A percentile compares a stretch with the other conserved stretches of the same genome.
Evolutionary conservation across 2,797 vertebrate species (phyloP).

Genomic region (Pelochelys cantorii): DNA sequence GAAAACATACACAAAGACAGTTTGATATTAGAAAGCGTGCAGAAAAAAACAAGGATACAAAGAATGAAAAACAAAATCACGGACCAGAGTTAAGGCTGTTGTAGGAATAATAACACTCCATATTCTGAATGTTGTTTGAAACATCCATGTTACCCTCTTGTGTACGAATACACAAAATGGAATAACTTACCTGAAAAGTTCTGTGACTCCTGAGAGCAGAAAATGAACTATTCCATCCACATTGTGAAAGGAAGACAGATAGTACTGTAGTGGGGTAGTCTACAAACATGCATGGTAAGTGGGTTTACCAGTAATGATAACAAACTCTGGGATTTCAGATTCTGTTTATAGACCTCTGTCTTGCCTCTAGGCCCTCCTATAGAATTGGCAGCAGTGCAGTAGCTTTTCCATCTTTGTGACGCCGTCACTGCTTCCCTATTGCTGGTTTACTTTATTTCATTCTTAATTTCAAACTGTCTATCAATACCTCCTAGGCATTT

Average conservation of each 20-base stretch:
- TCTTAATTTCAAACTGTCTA: not conserved
- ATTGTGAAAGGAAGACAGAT: not conserved
- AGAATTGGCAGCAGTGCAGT: not conserved
- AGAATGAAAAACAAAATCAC: not conserved
- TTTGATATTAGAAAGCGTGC: not conserved
- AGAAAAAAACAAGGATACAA: not conserved
- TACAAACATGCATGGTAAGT: not conserved
- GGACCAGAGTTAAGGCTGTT: not conserved
- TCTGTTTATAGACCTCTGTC: not conserved
- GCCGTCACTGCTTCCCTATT: not conserved
- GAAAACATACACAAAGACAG: not conserved
- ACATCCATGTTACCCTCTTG: not conserved
- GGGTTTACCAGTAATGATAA: not conserved
- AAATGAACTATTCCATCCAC: not conserved
- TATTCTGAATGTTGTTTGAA: constrained; percentile 15
- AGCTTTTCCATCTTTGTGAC: not conserved
- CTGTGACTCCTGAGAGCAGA: not conserved
- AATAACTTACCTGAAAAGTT: not conserved
- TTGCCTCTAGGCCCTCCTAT: not conserved
- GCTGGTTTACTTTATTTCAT: not conserved
- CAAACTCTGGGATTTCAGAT: not conserved
- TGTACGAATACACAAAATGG: not conserved
- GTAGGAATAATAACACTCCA: not conserved
- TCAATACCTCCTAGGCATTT: not conserved
- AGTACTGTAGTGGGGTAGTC: not conserved